Base-by-base conservation (phyloP, 2,113 vertebrate genomes). In the Triplophysa dalaica region DNA sequence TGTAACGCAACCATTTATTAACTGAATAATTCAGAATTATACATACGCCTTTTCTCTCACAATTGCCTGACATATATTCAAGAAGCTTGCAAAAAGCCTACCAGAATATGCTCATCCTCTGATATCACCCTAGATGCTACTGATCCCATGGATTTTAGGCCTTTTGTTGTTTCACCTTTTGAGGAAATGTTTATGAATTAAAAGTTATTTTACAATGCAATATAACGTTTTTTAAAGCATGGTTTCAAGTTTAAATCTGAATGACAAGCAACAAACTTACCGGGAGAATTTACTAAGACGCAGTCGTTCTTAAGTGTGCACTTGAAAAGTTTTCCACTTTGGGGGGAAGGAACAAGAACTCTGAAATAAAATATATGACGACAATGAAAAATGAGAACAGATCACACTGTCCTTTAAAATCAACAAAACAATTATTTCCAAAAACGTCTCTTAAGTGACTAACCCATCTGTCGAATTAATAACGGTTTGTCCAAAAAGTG, bases 401-500 rank as follows among this genome's bases (percentile, higher is more conserved):
- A 43, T 43, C 41, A 43, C 41, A 10, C 41, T 43, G 41, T 43
- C 9, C 10, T 45, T 45, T 45, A 45, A 38, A 8, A 38, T 38
- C 33, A 38, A 38, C 33, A 54, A 65, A n/a, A 50, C 1, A 50
- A 1, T 4, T 19, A 64, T 48, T 13, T 38, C 58, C 12, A 21
- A 38, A 8, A 65, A 67, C 19, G n/a, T 16, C 45, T 45, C 3
- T n/a, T 1, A 66, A 21, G n/a, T 8, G 0, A 85, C 82, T 64
- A 76, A 89, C 88, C 88, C 88, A 60, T 83, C 21, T 50, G 56
- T 76, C 22, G 77, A 85, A 7, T 85, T 78, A 75, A 85, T 68
- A 41, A 80, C 70, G 11, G 70, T 82, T 87, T 85, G 85, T 41
- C 88, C 88, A 85, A 89, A 87, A 14, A 86, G 68, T 6, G 22